phyloP scores from a whole-genome alignment of 2,888 invertebrate species.

The Camptogramma bilineatum region DNA sequence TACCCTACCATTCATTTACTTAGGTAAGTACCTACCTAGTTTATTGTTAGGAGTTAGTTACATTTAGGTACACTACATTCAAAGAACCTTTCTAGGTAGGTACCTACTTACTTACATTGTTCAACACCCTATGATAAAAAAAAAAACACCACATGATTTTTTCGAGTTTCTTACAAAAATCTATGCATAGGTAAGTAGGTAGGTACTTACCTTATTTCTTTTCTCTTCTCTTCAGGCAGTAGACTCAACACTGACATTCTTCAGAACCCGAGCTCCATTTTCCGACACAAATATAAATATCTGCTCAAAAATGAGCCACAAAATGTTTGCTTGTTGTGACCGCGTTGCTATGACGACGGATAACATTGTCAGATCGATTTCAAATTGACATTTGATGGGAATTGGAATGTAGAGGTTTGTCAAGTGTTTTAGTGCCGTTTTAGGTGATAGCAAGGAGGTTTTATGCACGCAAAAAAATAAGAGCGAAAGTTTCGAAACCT shows the following conservation, averaged over 20 bases:
- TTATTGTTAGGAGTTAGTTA: too few species aligned
- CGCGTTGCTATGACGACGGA: constrained; percentile 66
- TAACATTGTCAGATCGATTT: constrained; percentile 63
- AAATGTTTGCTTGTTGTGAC: constrained; percentile 59
- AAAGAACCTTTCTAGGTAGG: too few species aligned
- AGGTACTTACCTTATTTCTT: constrained; percentile 63
- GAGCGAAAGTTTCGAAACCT: not conserved
- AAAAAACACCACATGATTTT: too few species aligned
- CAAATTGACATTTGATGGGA: constrained; percentile 53
- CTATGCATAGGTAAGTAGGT: not conserved
- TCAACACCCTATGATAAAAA: too few species aligned
- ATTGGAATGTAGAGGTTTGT: constrained; percentile 43
- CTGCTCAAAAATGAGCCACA: constrained; percentile 51
- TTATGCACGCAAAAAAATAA: not conserved
- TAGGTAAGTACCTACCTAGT: too few species aligned
- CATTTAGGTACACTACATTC: too few species aligned
- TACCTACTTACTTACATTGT: too few species aligned
- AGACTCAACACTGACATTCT: constrained; percentile 82
- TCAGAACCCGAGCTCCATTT: constrained; percentile 61
- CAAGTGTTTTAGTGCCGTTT: constrained; percentile 13
- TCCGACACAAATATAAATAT: constrained; percentile 53
- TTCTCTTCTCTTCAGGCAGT: constrained; percentile 79
- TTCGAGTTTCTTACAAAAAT: too few species aligned
- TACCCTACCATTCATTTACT: too few species aligned
- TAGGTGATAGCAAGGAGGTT: constrained; percentile 15